Evolutionary conservation across 1,140 invertebrate genomes (phyloP), one percentile per base, ranked within the genome.

Genomic region (Drosophila cardini): DNA sequence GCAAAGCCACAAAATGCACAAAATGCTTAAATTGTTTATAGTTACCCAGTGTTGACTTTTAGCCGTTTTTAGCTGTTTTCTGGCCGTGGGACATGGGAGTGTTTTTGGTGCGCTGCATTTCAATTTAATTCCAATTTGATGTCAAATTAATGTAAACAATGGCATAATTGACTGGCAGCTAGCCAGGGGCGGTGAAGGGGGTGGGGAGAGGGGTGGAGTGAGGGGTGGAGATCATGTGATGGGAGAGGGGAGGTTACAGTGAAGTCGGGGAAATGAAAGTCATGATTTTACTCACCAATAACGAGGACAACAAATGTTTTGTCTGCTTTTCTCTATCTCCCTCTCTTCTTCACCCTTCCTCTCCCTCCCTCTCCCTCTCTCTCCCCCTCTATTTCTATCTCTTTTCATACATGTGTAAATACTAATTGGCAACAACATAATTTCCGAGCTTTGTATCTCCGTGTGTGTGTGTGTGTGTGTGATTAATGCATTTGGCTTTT

Each of bases 101-200:
- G 45, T 18, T 60, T 45, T 15, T 50, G 58, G 71, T 55, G 60
- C 76, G 52, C 55, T 87, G 69, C 83, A 86, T 76, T 86, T 72
- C 73, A 73, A 82, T 71, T 77, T 69, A 80, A 70, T 70, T 70
- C 57, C 60, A 75, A 75, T 71, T 71, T 75, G 55, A 43, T 75
- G 72, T 72, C 53, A 72, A 78, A 81, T 78, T 80, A 85, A 83
- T 86, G 84, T 86, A 87, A 80, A 87, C 83, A 86, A 69, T 72
- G 64, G 45, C 69, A 63, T 68, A 56, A 75, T 71, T 77, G 69
- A 68, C 53, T 68, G 74, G 46, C 76, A 73, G 72, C 55, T 55
- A 50, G 40, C 2, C 4, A 4, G 32, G 21, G n/a, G 9, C n/a
- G 16, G 46, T 6, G 13, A 18, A 32, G 15, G 4, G 11, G 21